Evolutionary conservation across 2,888 invertebrate genomes (phyloP).

Genomic region (Steromphala cineraria): DNA sequence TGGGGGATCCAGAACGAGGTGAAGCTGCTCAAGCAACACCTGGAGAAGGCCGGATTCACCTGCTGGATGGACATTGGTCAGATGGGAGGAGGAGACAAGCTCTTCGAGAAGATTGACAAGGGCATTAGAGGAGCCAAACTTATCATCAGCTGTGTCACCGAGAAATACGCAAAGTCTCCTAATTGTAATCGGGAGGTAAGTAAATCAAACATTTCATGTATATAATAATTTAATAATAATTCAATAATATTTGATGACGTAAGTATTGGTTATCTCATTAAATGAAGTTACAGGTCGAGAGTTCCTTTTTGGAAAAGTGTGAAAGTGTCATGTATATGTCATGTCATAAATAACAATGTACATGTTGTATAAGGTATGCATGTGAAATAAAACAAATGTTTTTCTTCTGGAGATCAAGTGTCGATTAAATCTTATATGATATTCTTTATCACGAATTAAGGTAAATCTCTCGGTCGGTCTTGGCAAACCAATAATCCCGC

Average conservation of each 20-base stretch:
- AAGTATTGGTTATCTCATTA: too few relatives aligned
- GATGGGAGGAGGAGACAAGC: slow-evolving; percentile 74
- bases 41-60: slow-evolving; percentile 68
- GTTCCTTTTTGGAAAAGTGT: too few relatives aligned
- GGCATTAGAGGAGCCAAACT: slow-evolving; percentile 70
- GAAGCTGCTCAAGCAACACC: slow-evolving; percentile 63
- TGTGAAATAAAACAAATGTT: too few relatives aligned
- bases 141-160: slow-evolving; percentile 64
- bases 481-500: slow-evolving; percentile 60
- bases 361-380: too few relatives aligned
- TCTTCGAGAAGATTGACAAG: slow-evolving; percentile 70
- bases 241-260: too few relatives aligned
- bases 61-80: slow-evolving; percentile 74
- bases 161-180: slow-evolving; percentile 70
- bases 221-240: too few relatives aligned
- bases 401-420: too few relatives aligned
- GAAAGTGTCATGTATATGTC: too few relatives aligned
- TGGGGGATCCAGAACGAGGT: slow-evolving; percentile 71
- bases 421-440: too few relatives aligned
- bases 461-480: slow-evolving; percentile 55
- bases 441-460: slow-evolving; percentile 29
- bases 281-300: too few relatives aligned
- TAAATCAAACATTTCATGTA: background rate
- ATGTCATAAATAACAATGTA: too few relatives aligned
- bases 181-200: slow-evolving; percentile 39